phyloP scores from a whole-genome alignment of 2,797 vertebrate genomes.

The Paratrypauchen microcephalus region DNA sequence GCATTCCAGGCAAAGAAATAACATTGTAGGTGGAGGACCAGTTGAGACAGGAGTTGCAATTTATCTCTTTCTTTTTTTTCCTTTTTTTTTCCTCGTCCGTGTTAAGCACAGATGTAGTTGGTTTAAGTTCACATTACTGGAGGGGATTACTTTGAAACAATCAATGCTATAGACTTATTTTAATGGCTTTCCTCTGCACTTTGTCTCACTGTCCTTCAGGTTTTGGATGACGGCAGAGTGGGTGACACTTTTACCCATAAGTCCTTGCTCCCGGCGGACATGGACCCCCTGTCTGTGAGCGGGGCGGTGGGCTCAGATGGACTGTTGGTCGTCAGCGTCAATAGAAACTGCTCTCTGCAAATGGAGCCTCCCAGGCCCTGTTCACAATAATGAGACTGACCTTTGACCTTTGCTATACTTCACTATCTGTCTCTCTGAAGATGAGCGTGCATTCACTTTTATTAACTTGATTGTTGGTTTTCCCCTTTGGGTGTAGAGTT shows the following conservation, averaged over 20 bases:
- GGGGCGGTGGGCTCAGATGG: slow-evolving; percentile 69
- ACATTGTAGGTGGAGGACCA: too few relatives aligned
- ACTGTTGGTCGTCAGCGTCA: slow-evolving; percentile 75
- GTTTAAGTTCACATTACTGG: too few relatives aligned
- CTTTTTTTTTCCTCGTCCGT: too few relatives aligned
- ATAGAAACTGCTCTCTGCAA: not conserved
- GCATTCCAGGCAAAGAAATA: too few relatives aligned
- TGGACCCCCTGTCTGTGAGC: slow-evolving; percentile 81
- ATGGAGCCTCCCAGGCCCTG: slow-evolving; percentile 22
- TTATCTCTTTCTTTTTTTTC: too few relatives aligned
- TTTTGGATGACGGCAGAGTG: slow-evolving; percentile 78
- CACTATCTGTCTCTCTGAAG: not conserved
- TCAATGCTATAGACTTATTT: slow-evolving; percentile 15
- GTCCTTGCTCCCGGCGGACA: slow-evolving; percentile 82
- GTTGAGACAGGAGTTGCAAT: too few relatives aligned
- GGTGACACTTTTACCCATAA: slow-evolving; percentile 84
- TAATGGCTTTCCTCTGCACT: slow-evolving; percentile 17
- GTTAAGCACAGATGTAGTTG: too few relatives aligned
- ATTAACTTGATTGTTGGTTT: not conserved
- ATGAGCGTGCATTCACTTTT: not conserved
- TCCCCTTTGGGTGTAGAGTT: not conserved
- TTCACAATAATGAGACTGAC: slow-evolving; percentile 62
- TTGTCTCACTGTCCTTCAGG: slow-evolving; percentile 54
- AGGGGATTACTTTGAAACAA: not conserved
- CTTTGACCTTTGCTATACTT: slow-evolving; percentile 52